These are phyloP conservation scores for Drosophila longiperda DNA, from an alignment of 2,888 invertebrate species.

Conservation along the genomic window DNA sequence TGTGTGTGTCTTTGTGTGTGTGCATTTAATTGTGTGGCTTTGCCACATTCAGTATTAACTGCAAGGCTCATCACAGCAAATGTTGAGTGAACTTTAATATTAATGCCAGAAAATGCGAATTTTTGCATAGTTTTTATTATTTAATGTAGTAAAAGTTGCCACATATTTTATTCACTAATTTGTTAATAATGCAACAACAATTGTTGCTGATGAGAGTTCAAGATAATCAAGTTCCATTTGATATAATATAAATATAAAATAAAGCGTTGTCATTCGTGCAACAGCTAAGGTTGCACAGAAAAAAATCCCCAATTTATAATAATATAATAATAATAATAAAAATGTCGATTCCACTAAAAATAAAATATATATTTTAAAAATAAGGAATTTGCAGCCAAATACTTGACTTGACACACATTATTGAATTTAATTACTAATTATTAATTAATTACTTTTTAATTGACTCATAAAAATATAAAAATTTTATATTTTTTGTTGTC, in stretches of 20 bases:
- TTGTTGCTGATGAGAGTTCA: not conserved
- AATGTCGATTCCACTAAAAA: not conserved
- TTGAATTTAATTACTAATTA: not conserved
- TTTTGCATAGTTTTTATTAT: no score
- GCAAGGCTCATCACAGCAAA: conserved; percentile 32
- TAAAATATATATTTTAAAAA: not conserved
- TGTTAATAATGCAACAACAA: no score
- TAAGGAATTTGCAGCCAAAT: not conserved
- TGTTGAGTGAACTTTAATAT: conserved; percentile 47
- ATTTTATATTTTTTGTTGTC: not conserved
- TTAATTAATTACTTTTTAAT: no score
- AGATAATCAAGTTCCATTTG: no score
- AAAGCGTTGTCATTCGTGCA: no score
- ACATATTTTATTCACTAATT: no score
- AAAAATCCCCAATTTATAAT: no score
- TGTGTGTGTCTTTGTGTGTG: conserved; percentile 17
- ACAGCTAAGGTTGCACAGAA: no score
- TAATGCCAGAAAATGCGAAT: conserved; percentile 9
- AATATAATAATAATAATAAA: no score
- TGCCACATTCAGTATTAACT: conserved; percentile 31
- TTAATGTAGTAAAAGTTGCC: no score
- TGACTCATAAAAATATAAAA: not conserved
- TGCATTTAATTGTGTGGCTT: conserved; percentile 70
- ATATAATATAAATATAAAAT: no score
- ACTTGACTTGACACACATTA: not conserved